Conservation (phyloP, 2,888 invertebrate genomes). For the Dynastes grantii region DNA sequence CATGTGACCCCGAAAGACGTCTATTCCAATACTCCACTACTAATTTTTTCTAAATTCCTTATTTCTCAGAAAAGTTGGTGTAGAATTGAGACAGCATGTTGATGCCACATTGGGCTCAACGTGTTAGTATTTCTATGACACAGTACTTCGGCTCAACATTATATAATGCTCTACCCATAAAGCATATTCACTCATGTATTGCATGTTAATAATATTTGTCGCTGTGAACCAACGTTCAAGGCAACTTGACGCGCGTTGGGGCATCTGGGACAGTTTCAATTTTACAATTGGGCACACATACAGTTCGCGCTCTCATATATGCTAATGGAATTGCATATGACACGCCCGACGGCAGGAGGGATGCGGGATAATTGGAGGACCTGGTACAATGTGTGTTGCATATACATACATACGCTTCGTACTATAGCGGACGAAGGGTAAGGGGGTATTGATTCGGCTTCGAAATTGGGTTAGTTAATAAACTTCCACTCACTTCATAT, state of each 20-base stretch:
- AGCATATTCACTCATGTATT: background rate
- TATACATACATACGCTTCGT: conserved; percentile 10
- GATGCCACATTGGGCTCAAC: too few relatives aligned
- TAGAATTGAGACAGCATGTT: too few relatives aligned
- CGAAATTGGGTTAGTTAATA: conserved; percentile 45
- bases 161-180: background rate
- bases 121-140: too few relatives aligned
- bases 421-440: background rate
- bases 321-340: conserved; percentile 39
- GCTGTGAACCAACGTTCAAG: background rate
- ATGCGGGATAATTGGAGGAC: conserved; percentile 26
- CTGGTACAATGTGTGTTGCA: conserved; percentile 28
- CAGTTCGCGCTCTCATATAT: conserved; percentile 17
- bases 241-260: conserved; percentile 6
- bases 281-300: conserved; percentile 29
- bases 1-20: too few relatives aligned
- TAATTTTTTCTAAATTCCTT: too few relatives aligned
- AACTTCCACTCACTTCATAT: conserved; percentile 40
- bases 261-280: conserved; percentile 35
- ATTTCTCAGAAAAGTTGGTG: too few relatives aligned
- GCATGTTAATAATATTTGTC: conserved; percentile 13
- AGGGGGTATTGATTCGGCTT: conserved; percentile 33
- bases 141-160: background rate
- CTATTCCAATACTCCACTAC: too few relatives aligned
- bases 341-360: conserved; percentile 14